Conservation (phyloP, 2,888 invertebrate species). For the Ecliptopera silaceata region DNA sequence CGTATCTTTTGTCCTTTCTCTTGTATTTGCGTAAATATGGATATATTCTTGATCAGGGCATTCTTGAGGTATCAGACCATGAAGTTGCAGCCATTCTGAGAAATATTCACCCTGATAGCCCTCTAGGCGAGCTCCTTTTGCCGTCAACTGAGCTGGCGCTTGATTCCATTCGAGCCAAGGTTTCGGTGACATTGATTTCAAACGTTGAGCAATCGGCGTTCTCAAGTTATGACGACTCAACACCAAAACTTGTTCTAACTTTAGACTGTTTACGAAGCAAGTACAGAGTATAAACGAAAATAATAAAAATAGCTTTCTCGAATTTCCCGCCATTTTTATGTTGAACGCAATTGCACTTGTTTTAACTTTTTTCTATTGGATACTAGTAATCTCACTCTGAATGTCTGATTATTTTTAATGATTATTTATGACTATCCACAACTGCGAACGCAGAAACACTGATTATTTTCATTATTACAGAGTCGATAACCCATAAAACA, state of each 20-base stretch:
- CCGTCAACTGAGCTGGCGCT: slow-evolving; percentile 54
- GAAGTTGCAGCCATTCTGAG: slow-evolving; percentile 52
- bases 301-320: slow-evolving; percentile 10
- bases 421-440: too few relatives aligned
- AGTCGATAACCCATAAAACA: too few relatives aligned
- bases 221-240: slow-evolving; percentile 66
- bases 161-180: slow-evolving; percentile 56
- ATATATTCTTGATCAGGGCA: slow-evolving; percentile 53
- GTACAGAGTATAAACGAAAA: slow-evolving; percentile 1
- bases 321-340: slow-evolving; percentile 22
- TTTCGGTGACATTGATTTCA: slow-evolving; percentile 50
- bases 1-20: slow-evolving; percentile 57
- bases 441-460: too few relatives aligned
- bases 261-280: slow-evolving; percentile 4
- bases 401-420: too few relatives aligned
- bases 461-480: too few relatives aligned
- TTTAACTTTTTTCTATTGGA: too few relatives aligned
- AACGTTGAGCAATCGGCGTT: slow-evolving; percentile 52
- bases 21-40: slow-evolving; percentile 61
- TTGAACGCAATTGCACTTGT: too few relatives aligned
- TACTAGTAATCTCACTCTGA: too few relatives aligned
- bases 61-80: slow-evolving; percentile 44
- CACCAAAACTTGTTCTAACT: slow-evolving; percentile 54
- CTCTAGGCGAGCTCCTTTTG: slow-evolving; percentile 63
- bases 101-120: slow-evolving; percentile 62